Base-by-base conservation (phyloP, 2,888 invertebrate genomes). In the Eueremaeus valkanovi region DNA sequence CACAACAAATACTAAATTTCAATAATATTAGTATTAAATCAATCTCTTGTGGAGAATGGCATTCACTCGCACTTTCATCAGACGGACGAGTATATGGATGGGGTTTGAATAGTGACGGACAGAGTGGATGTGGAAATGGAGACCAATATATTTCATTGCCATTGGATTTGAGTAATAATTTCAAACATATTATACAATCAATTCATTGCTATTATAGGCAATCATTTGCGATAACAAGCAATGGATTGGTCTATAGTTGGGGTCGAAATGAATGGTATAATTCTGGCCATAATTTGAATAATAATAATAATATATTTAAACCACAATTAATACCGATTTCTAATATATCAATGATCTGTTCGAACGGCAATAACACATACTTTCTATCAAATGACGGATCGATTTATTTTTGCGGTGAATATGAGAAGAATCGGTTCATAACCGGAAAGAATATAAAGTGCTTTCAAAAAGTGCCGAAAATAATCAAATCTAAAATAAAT, bases 401-500 rank as follows among this genome's bases (percentile, higher is more conserved):
- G 0, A 27, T 55, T 8, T 55, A 27, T 55, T 55, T 55, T 55
- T 55, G 55, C 27, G 55, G 27, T 27, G 1, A 27, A 3, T 27
- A 27, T 27, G 55, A 24, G 27, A 24, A 27, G n/a, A n/a, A n/a
- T n/a, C n/a, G n/a, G n/a, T n/a, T n/a, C n/a, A n/a, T n/a, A n/a
- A n/a, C n/a, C 27, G 27, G 27, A 6, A 27, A 27, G 13, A 27
- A 55, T 27, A 1, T 3, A 8, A 21, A 36, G 11, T 36, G 5
- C 5, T 36, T 36, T 36, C 36, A 55, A 55, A 55, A 55, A 18
- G 9, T 5, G 13, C 55, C 55, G n/a, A 55, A 55, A 55, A 9
- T 55, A 55, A 2, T 55, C 13, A 27, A 55, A 55, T 24, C 24
- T 93, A 13, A 55, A 16, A 3, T 18, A 45, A 18, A 24, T 24